Evolutionary conservation across 2,797 vertebrate species (phyloP), one percentile per base, ranked within the genome.

Genomic region (Chaunax sp.): DNA sequence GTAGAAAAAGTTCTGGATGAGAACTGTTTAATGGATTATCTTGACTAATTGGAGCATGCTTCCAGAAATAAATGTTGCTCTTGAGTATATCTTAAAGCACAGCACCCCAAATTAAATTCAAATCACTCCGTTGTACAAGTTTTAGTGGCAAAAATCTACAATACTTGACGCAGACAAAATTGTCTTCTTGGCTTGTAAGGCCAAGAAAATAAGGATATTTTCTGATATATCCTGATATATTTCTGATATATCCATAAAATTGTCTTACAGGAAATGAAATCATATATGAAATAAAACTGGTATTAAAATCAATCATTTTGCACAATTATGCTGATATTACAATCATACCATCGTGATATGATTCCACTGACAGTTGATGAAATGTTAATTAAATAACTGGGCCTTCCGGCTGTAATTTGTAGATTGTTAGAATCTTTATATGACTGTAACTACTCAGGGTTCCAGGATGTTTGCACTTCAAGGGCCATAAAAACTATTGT

Each of bases 381-480:
- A 43, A 51, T 1, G 0, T 7, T 20, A 35, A 19, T 18, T 25
- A 22, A 7, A 25, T 41, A 53, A 58, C 60, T 66, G 41, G 7
- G 13, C 40, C 33, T 78, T 78, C 62, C 54, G 59, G 35, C 38
- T 73, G 58, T 40, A 44, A 56, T 80, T 65, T 69, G 28, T 13
- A 52, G 53, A 66, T 61, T 61, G 51, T 35, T 58, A 53, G 49
- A 68, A 54, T 47, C 62, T 75, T 85, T 82, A 51, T 62, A 41
- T 20, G 18, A 38, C 55, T 37, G 51, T 75, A 75, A 82, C 70
- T 60, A n/a, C 35, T 79, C 35, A 57, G 38, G 49, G 64, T 57
- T 75, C 64, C 67, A 80, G 75, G 67, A 83, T 82, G 84, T 84
- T 84, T 84, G 74, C 49, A 52, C 78, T 70, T 70, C 50, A 33